Percentiles rank a stretch among this genome's conserved stretches.
Conservation (phyloP, 30 jellyfish, hydroid and myxozoan species). For the Aurelia coerulea region DNA sequence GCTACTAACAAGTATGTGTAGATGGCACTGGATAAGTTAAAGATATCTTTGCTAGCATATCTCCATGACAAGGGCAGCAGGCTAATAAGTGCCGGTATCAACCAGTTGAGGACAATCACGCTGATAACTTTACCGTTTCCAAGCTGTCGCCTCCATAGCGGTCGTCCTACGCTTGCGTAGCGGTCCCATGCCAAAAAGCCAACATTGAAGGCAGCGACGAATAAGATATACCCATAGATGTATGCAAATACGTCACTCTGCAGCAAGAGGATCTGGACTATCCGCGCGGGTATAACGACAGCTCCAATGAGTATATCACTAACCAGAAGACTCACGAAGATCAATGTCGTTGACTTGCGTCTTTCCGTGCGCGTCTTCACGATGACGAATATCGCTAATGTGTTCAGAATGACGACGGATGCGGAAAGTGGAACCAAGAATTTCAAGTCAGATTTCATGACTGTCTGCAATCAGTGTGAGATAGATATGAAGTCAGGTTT, state of each 20-base stretch:
- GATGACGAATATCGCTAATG: constrained; percentile 29
- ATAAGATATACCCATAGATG: constrained; percentile 47
- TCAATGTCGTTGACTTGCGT: constrained; percentile 46
- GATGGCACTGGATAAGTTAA: not conserved
- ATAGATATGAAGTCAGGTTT: not conserved
- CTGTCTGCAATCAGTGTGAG: not conserved
- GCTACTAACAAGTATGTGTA: constrained; percentile 44
- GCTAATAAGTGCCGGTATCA: constrained; percentile 33
- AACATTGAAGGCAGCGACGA: constrained; percentile 59
- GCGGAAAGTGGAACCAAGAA: constrained; percentile 48
- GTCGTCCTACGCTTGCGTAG: constrained; percentile 55
- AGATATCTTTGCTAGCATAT: not conserved
- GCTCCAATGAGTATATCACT: constrained; percentile 61
- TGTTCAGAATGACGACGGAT: constrained; percentile 37
- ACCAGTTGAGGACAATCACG: constrained; percentile 20
- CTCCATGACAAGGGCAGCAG: constrained; percentile 44
- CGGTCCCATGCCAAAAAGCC: constrained; percentile 51
- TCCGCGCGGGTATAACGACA: constrained; percentile 48
- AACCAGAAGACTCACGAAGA: constrained; percentile 42
- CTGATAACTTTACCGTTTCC: constrained; percentile 29
- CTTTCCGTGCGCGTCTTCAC: constrained; percentile 21
- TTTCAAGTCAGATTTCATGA: constrained; percentile 52
- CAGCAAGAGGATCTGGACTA: constrained; percentile 31
- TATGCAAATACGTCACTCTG: constrained; percentile 45
- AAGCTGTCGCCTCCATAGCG: constrained; percentile 40